Evolutionary conservation across 2,113 vertebrate species (phyloP).

Genomic region (Sylvietta virens): DNA sequence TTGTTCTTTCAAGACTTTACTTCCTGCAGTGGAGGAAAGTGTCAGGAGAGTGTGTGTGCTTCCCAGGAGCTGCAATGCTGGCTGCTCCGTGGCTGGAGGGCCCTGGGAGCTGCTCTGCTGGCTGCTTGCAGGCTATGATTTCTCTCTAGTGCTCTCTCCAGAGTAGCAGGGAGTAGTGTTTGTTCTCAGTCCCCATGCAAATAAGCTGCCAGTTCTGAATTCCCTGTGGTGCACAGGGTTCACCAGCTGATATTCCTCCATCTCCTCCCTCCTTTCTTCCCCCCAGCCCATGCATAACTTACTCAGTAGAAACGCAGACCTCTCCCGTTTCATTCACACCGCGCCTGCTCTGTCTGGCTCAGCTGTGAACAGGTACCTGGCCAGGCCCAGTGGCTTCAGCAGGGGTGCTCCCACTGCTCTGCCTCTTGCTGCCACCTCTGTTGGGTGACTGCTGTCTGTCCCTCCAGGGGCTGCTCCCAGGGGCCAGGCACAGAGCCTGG

Average conservation of each 20-base stretch:
- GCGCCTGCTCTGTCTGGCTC: background rate
- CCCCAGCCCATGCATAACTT: background rate
- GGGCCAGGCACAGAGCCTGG: background rate
- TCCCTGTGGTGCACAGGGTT: background rate
- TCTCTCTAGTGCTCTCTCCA: background rate
- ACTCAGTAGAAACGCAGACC: background rate
- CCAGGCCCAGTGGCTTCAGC: background rate
- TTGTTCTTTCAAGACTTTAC: background rate
- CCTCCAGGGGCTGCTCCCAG: background rate
- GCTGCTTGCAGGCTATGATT: background rate
- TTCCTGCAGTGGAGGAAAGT: background rate
- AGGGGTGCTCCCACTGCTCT: accelerated
- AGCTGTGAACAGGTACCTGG: background rate
- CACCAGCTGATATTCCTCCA: background rate
- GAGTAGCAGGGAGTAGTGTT: background rate
- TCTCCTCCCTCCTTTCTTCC: background rate
- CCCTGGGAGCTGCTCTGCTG: background rate
- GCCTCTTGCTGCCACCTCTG: background rate
- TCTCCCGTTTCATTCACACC: background rate
- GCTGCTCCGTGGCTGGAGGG: background rate
- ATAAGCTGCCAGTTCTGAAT: background rate
- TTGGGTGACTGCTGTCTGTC: background rate
- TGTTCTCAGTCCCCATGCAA: background rate
- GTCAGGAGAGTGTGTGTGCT: background rate
- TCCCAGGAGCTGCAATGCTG: background rate